These are phyloP conservation scores for Megalurothrips usitatus DNA, from an alignment of 2,888 invertebrate genomes.

Conservation along the genomic window DNA sequence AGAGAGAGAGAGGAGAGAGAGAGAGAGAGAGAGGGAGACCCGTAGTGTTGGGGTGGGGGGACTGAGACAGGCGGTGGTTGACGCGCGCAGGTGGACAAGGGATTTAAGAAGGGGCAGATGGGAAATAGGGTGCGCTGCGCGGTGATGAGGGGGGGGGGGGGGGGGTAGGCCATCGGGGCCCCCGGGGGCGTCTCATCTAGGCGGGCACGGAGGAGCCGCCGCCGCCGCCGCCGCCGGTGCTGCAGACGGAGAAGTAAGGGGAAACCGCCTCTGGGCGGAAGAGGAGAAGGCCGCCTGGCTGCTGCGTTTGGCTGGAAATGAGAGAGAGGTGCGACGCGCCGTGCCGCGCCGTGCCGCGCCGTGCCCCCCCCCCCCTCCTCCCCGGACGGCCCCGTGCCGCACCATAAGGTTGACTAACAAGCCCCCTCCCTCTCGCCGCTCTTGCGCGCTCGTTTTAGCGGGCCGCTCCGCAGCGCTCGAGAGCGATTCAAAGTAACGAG, in stretches of 20 bases:
- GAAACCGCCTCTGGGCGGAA: too few species aligned
- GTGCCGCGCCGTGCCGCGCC: too few species aligned
- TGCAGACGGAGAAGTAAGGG: background rate
- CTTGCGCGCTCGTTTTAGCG: background rate
- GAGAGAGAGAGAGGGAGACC: too few species aligned
- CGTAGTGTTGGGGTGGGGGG: too few species aligned
- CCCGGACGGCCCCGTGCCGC: background rate
- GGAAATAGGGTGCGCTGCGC: background rate
- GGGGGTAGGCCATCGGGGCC: background rate
- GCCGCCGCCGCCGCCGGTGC: background rate
- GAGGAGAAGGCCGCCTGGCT: background rate
- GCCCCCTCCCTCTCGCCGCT: background rate
- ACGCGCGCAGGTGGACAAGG: too few species aligned
- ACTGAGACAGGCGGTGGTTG: too few species aligned
- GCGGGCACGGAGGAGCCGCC: background rate
- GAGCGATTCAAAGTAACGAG: constrained; percentile 6
- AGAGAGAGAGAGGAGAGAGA: too few species aligned
- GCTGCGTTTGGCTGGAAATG: too few species aligned
- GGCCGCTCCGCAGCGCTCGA: background rate
- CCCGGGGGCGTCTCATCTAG: background rate
- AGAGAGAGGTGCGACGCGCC: background rate
- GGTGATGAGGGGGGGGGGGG: background rate
- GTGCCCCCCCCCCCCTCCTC: too few species aligned
- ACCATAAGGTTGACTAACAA: background rate
- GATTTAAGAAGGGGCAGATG: too few species aligned